Evolutionary conservation across 2,888 invertebrate genomes (phyloP).

Genomic region (Onthophagus sagittarius): DNA sequence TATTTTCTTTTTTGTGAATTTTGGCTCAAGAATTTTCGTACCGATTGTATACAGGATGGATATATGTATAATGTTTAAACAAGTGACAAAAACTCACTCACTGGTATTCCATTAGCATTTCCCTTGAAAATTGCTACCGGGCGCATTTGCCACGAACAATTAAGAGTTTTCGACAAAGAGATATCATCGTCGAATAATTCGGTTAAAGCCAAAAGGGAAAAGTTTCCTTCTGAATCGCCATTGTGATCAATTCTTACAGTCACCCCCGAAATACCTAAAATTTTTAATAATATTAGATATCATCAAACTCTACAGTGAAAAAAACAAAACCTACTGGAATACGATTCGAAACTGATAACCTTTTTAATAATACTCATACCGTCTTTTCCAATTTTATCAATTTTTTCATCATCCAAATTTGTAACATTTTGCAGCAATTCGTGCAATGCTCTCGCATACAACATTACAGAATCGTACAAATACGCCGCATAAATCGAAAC

Average conservation of each 20-base stretch:
- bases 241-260: constrained; percentile 86
- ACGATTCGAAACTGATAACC: constrained; percentile 79
- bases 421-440: constrained; percentile 59
- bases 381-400: constrained; percentile 71
- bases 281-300: neutral
- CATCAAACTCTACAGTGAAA: neutral
- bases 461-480: constrained; percentile 88
- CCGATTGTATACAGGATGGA: neutral
- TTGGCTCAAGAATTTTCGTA: too few relatives aligned
- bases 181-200: constrained; percentile 34
- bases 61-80: neutral
- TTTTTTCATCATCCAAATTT: constrained; percentile 54
- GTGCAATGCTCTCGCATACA: constrained; percentile 85
- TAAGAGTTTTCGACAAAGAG: constrained; percentile 55
- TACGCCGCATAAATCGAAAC: constrained; percentile 91
- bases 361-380: constrained; percentile 83
- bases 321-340: constrained; percentile 69
- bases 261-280: constrained; percentile 87
- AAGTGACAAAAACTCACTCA: constrained; percentile 56
- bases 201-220: constrained; percentile 85
- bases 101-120: constrained; percentile 61
- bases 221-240: constrained; percentile 97
- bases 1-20: too few relatives aligned
- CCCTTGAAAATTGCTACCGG: constrained; percentile 77
- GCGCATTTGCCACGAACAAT: constrained; percentile 74